Conservation (phyloP, 2,888 invertebrate genomes). For the Aleiodes testaceus region DNA sequence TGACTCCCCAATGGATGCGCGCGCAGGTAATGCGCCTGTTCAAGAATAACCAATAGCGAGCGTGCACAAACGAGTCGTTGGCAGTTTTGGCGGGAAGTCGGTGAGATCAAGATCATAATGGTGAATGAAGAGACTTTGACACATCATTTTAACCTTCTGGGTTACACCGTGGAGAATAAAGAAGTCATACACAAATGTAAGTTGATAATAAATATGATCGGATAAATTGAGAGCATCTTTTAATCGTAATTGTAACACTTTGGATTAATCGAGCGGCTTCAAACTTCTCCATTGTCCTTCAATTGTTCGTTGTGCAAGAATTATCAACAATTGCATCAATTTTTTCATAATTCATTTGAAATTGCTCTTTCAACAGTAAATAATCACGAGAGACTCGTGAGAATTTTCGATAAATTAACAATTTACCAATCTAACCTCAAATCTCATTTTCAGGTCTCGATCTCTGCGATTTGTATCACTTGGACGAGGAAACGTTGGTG, state of each 20-base stretch:
- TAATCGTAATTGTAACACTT: no score
- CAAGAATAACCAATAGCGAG: neutral
- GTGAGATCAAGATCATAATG: conserved; percentile 59
- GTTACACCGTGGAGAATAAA: conserved; percentile 55
- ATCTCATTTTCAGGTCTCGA: conserved; percentile 58
- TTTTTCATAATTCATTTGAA: neutral
- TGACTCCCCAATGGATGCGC: neutral
- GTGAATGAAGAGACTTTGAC: conserved; percentile 58
- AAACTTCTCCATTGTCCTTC: neutral
- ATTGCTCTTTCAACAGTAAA: neutral
- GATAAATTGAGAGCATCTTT: neutral
- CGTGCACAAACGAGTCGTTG: neutral
- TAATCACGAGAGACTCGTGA: no score
- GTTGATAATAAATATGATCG: conserved; percentile 45
- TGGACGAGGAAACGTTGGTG: conserved; percentile 62
- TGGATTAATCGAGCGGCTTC: neutral
- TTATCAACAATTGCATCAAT: neutral
- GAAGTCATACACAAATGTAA: conserved; percentile 64
- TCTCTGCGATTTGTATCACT: conserved; percentile 59
- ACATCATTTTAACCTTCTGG: conserved; percentile 59
- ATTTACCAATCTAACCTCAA: neutral
- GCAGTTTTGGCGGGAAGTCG: conserved; percentile 64
- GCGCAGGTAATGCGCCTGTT: no score
- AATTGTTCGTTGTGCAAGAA: neutral
- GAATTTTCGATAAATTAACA: neutral